These are phyloP conservation scores for Cephus nigrinus DNA, from an alignment of 2,888 invertebrate species.

Conservation along the genomic window DNA sequence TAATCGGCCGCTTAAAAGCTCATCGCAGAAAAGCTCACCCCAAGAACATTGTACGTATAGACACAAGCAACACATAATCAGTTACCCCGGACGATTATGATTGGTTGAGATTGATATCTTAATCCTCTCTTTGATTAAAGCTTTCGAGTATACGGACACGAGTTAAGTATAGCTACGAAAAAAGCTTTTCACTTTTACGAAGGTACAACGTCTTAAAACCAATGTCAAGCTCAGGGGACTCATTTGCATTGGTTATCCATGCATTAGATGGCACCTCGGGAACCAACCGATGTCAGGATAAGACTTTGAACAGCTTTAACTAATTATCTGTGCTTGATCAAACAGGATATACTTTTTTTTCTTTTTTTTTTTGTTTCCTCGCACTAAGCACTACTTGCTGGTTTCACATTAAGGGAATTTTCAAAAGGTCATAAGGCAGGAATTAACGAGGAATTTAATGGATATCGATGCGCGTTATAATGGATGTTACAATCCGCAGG, in stretches of 20 bases:
- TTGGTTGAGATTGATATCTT: background rate
- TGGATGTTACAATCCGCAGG: background rate
- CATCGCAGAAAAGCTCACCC: background rate
- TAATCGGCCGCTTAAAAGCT: background rate
- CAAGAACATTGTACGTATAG: background rate
- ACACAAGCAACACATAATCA: background rate
- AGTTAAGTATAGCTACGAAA: too few species aligned
- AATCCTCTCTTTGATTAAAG: too few species aligned
- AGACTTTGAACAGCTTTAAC: background rate
- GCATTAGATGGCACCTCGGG: background rate
- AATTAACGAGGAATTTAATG: background rate
- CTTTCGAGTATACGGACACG: background rate
- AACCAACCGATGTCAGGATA: background rate
- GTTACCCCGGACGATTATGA: background rate
- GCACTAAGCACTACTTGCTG: background rate
- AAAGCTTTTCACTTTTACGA: too few species aligned
- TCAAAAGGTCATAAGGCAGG: background rate
- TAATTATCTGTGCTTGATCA: background rate
- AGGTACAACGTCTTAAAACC: too few species aligned
- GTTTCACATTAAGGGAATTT: background rate
- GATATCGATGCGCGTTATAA: background rate
- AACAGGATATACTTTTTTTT: background rate
- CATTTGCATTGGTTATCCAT: background rate
- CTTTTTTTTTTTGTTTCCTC: background rate
- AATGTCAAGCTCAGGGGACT: background rate